Percentiles rank a stretch among this genome's conserved stretches.
phyloP scores from a whole-genome alignment of 2,888 invertebrate genomes.

The Ferrisia virgata region DNA sequence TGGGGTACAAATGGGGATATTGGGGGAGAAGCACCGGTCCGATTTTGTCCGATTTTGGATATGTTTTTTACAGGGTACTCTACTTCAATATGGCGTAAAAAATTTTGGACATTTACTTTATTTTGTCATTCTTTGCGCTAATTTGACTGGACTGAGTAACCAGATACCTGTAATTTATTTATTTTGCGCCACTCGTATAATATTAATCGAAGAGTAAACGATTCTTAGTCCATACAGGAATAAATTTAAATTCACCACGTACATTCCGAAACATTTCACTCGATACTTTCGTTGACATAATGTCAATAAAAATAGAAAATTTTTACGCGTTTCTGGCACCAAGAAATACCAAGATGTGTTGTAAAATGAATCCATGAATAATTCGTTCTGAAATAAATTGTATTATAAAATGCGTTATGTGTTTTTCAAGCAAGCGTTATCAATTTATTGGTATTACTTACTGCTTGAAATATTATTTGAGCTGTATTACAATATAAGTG shows the following conservation, averaged over 20 bases:
- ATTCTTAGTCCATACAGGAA: not conserved
- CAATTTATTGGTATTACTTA: not conserved
- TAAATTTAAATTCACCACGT: constrained; percentile 5
- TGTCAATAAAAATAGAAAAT: not conserved
- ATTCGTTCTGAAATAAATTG: not conserved
- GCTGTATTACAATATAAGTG: not conserved
- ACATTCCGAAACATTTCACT: not conserved
- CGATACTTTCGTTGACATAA: not conserved
- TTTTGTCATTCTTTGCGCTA: no score
- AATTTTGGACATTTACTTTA: no score
- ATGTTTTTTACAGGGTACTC: no score
- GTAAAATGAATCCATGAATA: not conserved
- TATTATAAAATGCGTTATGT: no score
- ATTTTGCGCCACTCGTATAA: not conserved
- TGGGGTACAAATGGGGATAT: no score
- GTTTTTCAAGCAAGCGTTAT: no score
- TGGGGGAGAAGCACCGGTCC: no score
- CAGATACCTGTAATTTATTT: no score
- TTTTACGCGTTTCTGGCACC: not conserved
- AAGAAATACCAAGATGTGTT: not conserved
- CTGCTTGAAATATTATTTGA: not conserved
- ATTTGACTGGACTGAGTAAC: no score
- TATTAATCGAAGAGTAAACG: not conserved
- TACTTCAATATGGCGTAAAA: no score
- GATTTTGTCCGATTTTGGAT: no score